Evolutionary conservation across 2,797 vertebrate genomes (phyloP).

Genomic region (Anguilla megastoma): DNA sequence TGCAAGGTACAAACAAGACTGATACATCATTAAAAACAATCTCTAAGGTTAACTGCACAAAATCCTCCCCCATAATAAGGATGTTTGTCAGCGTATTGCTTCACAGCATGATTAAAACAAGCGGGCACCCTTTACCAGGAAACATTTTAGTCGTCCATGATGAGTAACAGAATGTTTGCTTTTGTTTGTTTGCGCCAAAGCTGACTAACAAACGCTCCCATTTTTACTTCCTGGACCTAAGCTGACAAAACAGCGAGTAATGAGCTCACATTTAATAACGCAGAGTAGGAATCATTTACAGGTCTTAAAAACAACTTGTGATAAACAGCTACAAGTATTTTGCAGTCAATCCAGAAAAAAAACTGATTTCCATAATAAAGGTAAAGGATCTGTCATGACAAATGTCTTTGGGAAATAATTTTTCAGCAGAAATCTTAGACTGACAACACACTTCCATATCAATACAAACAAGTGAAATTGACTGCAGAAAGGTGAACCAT

Average conservation of each 20-base stretch:
- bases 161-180: conserved; percentile 27
- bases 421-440: conserved; percentile 1
- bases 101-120: neutral
- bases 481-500: neutral
- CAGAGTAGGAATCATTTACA: neutral
- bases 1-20: neutral
- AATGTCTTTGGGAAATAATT: neutral
- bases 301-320: neutral
- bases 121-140: neutral
- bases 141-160: neutral
- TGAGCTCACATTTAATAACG: neutral
- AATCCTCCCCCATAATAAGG: neutral
- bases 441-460: neutral
- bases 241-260: neutral
- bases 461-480: conserved; percentile 1
- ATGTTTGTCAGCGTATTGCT: neutral
- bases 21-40: neutral
- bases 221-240: neutral
- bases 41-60: neutral
- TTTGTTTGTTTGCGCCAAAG: neutral
- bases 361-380: neutral
- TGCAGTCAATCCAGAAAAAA: neutral
- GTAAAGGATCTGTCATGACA: neutral
- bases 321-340: neutral
- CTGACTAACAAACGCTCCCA: neutral